Conservation (phyloP, 2,888 invertebrate species). For the Drosophila limbata region DNA sequence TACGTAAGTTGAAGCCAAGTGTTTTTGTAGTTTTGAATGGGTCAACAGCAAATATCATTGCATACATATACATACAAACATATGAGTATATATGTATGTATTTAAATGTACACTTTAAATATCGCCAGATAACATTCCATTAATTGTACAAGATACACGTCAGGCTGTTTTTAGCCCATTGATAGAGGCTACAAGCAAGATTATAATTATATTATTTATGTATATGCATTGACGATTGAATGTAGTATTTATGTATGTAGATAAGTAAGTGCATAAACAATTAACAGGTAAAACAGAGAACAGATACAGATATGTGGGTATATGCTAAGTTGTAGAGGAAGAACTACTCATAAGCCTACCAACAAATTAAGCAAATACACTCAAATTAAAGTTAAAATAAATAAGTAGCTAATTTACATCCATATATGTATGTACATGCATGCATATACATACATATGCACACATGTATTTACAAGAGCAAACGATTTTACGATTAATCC, state of each 20-base stretch:
- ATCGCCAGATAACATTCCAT: conserved; percentile 12
- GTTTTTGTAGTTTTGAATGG: conserved; percentile 22
- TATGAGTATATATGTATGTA: neutral
- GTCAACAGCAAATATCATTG: conserved; percentile 12
- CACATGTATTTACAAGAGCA: conserved; percentile 26
- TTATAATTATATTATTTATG: conserved; percentile 7
- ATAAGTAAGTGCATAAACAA: conserved; percentile 51
- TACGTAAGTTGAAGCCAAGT: conserved; percentile 42
- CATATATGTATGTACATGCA: conserved; percentile 16
- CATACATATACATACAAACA: neutral
- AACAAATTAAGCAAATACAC: conserved; percentile 49
- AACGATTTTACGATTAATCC: neutral
- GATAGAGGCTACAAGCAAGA: conserved; percentile 15
- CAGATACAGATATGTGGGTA: conserved; percentile 50
- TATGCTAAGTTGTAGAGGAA: conserved; percentile 49
- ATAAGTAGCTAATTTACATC: conserved; percentile 63
- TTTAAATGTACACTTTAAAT: conserved; percentile 3
- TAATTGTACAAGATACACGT: conserved; percentile 13
- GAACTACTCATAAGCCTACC: conserved; percentile 40
- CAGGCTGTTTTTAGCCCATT: conserved; percentile 9
- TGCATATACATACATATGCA: conserved; percentile 17
- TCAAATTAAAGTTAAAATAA: conserved; percentile 66
- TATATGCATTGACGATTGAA: conserved; percentile 24
- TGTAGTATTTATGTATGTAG: conserved; percentile 9
- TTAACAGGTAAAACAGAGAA: conserved; percentile 66